Evolutionary conservation across 2,888 invertebrate species (phyloP), one percentile per base, ranked within the genome.

Genomic region (Megaustenia siamemsis): DNA sequence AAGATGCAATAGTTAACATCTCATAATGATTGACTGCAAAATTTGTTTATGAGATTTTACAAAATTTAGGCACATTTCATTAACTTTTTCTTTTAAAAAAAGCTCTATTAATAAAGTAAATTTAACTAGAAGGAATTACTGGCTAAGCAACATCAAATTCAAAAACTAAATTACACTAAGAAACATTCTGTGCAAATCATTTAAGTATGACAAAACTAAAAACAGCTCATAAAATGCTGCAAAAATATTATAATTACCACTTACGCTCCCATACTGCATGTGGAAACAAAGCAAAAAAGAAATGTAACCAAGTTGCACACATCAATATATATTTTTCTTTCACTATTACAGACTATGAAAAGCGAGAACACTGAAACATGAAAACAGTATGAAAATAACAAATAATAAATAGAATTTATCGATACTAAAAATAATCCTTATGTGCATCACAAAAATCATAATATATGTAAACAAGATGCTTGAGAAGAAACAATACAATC

Each of bases 211-310:
- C 49, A 63, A 71, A 35, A 32, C 21, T 24, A 56, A 73, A n/a
- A 0, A 83, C 45, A 56, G 3, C 53, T 6, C 4, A 21, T 15
- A 32, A 49, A 49, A 73, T 45, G 35, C 21, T 15, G 38, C 43
- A 56, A 66, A 73, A 12, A 10, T 35, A 38, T n/a, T 28, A 35
- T n/a, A 76, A 28, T 73, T 18, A 15, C 32, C 38, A 84, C 84
- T 79, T 75, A 84, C 84, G 63, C 66, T 73, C 84, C 79, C 84
- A 84, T 38, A 84, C 84, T 79, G 73, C 56, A 38, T 84, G 87
- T 78, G 87, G 86, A 84, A 87, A 86, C 89, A 86, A 84, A 87
- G 86, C 89, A 87, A 83, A 86, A 88, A 87, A 85, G 82, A 84
- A 85, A 60, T 56, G 77, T 77, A 21, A 32, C 32, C 6, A 32